Evolutionary conservation across 2,113 vertebrate genomes (phyloP), one percentile per base, ranked within the genome.

Genomic region (Chionomys nivalis): DNA sequence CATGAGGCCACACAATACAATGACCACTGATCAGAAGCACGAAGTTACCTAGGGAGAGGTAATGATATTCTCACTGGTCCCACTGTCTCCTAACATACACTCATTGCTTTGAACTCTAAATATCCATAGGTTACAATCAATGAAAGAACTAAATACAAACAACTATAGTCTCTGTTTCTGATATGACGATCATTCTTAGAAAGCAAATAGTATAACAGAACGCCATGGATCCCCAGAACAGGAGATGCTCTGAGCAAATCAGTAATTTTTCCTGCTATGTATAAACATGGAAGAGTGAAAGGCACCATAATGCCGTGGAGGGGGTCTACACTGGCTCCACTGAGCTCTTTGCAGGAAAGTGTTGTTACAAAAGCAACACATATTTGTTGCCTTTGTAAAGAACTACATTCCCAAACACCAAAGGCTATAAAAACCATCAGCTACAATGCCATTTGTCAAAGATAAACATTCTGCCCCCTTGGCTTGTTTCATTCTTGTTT

Each of bases 351-450:
- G 28, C 28, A 36, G 36, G 68, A 86, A 95, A 66, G 52, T 33
- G 68, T 52, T 61, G 55, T 68, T 76, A 68, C 52, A 55, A 85
- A 89, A 66, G n/a, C 23, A 24, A 28, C 33, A 42, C 44, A 66
- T 8, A 24, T 49, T 66, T 65, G n/a, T 58, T 14, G 47, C 63
- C 39, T 49, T 5, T 33, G 24, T 81, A 72, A 96, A 95, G 76
- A 93, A 95, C 2, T 6, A 66, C 87, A 88, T 77, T 47, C 36
- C 33, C 44, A 81, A 96, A 92, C 91, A 39, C 28, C 14, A 73
- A 70, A 91, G 90, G 77, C 24, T 44, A 36, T 75, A 87, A 91
- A 66, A 86, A 17, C 58, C 12, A 39, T 28, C 78, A 95, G 28
- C 44, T 39, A 6, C 23, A 33, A n/a, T 13, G 66, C 16, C 14